A percentile compares a stretch with the other conserved stretches of the same genome.
These are phyloP conservation scores for Dendrolimus punctatus DNA, from an alignment of 1,140 invertebrate species.

Conservation along the genomic window DNA sequence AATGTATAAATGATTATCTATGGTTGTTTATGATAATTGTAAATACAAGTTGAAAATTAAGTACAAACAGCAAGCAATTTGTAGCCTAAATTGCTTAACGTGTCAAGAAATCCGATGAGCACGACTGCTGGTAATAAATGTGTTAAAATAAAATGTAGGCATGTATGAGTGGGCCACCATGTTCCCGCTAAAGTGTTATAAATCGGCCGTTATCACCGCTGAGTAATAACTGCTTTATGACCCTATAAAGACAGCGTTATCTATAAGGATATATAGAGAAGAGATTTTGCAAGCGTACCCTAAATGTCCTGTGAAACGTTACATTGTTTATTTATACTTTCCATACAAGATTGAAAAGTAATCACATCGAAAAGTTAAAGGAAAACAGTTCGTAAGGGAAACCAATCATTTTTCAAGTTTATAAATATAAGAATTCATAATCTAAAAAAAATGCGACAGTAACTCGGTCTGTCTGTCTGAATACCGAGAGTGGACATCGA, in stretches of 20 bases:
- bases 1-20: no score
- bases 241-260: conserved; percentile 31
- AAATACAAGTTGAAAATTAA: no score
- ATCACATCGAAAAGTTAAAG: no score
- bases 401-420: no score
- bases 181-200: conserved; percentile 33
- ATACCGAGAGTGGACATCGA: no score
- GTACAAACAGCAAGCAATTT: background rate
- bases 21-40: no score
- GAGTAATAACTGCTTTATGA: conserved; percentile 38
- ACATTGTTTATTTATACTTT: no score
- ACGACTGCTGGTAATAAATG: conserved; percentile 15
- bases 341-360: no score
- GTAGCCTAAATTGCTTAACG: background rate
- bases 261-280: conserved; percentile 17
- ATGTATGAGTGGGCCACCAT: conserved; percentile 12
- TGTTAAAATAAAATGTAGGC: conserved; percentile 12
- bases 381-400: no score
- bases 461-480: no score
- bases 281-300: conserved; percentile 13
- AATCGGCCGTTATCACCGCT: conserved; percentile 30
- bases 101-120: conserved; percentile 2
- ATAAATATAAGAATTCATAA: no score
- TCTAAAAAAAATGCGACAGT: no score
- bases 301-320: background rate